Base-by-base conservation (phyloP, 2,888 invertebrate genomes). In the Colletes collaris region DNA sequence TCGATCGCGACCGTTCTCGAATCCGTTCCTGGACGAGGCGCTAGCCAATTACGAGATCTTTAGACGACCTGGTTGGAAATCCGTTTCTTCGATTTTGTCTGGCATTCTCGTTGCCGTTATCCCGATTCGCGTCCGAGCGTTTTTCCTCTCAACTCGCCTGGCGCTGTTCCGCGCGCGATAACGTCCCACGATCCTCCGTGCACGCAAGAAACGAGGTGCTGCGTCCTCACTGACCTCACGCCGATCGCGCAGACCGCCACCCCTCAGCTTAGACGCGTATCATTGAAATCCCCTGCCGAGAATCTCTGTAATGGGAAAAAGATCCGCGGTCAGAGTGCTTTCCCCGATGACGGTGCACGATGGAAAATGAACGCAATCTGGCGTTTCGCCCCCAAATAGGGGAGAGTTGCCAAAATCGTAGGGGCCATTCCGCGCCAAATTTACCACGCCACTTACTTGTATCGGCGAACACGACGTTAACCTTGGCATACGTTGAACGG, bases 21-120 rank as follows among this genome's bases (percentile, higher is more conserved):
- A 46, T 53, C 55, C 49, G 16, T 50, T 40, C 74, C 49, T 53
- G 56, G 50, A 27, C 72, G 58, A 62, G 53, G 27, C 44, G 19
- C 27, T 64, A 44, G 67, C 69, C 78, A 76, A 89, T 90, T 90
- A 91, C 86, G 87, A 89, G 75, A 90, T 88, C 78, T 86, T 87
- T 13, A 82, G 83, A 53, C 82, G 82, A 81, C 86, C 82, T 75
- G 80, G 71, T 83, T 84, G 82, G 64, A 83, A 79, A 82, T 73
- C 64, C 81, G 74, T 83, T 71, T 79, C 74, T 53, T 62, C 67
- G 64, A 76, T 69, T 62, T 62, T 67, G 40, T 55, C 70, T 69
- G 55, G 62, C 86, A 87, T 88, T 64, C 46, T 81, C 62, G 46
- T 60, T 55, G 46, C 60, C 55, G 63, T 70, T 79, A 56, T 73